Conservation (phyloP, 2,797 vertebrate species). For the Channallabes apus region DNA sequence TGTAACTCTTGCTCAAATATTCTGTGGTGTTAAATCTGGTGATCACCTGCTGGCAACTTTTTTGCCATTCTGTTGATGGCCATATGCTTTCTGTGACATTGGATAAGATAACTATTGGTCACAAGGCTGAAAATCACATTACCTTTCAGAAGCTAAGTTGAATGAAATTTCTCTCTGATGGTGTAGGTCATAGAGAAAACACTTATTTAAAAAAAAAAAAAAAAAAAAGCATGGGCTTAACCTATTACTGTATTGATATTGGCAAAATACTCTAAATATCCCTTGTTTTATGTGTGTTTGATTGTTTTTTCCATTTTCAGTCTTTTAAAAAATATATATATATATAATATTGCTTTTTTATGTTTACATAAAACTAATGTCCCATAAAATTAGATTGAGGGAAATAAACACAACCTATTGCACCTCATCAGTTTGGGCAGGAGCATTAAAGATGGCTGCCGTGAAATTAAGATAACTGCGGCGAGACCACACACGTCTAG, state of each 20-base stretch:
- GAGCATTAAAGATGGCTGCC: background rate
- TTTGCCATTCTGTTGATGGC: background rate
- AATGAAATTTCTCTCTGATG: background rate
- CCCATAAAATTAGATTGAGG: conserved; percentile 8
- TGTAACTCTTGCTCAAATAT: background rate
- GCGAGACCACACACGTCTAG: too few species aligned
- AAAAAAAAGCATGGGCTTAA: background rate
- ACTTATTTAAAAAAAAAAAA: background rate
- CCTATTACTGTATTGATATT: background rate
- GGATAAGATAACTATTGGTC: background rate
- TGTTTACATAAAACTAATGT: background rate
- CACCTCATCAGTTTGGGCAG: conserved; percentile 3
- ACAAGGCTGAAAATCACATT: background rate
- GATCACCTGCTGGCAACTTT: background rate
- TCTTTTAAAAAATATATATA: too few species aligned
- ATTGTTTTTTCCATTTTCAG: background rate
- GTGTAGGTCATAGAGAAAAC: background rate
- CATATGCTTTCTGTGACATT: background rate
- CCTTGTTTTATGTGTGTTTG: background rate
- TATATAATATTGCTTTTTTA: background rate
- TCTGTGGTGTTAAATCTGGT: background rate
- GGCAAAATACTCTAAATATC: background rate
- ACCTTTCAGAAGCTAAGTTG: background rate
- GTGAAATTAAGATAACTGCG: conserved; percentile 3
- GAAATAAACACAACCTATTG: background rate